These are phyloP conservation scores for Platycercus adscitus DNA, from an alignment of 2,113 vertebrate species.

Conservation along the genomic window DNA sequence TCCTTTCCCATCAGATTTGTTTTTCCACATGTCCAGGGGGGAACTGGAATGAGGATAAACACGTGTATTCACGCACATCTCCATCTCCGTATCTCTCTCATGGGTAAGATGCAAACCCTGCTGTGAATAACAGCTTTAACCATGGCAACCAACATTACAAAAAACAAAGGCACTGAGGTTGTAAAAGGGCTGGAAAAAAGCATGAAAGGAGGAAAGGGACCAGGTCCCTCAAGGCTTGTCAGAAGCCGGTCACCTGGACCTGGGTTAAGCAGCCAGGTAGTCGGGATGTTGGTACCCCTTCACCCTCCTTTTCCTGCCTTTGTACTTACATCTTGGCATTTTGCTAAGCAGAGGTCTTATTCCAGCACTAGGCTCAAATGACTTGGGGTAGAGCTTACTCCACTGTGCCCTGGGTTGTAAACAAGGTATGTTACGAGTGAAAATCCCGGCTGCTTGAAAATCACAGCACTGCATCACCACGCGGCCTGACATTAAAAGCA, in stretches of 20 bases:
- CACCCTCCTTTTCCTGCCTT: background rate
- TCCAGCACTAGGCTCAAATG: background rate
- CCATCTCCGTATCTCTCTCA: background rate
- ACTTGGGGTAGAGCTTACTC: background rate
- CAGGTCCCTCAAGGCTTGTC: background rate
- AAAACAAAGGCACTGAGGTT: background rate
- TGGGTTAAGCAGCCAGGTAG: background rate
- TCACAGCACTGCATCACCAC: rapidly evolving
- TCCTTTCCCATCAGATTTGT: background rate
- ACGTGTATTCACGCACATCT: background rate
- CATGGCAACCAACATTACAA: conserved; percentile 20
- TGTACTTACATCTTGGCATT: background rate
- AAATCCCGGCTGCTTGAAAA: background rate
- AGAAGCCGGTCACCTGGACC: background rate
- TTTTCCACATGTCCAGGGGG: background rate
- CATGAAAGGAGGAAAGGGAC: background rate
- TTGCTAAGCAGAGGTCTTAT: background rate
- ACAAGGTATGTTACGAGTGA: rapidly evolving
- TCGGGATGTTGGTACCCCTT: background rate
- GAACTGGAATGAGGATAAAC: background rate
- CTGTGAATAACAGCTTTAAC: conserved; percentile 35
- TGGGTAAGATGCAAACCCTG: conserved; percentile 6
- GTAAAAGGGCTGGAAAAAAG: background rate
- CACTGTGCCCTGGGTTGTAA: rapidly evolving
- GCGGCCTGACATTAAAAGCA: background rate